These are phyloP conservation scores for Paguma larvata DNA, from an alignment of 2,797 vertebrate genomes.

Conservation along the genomic window DNA sequence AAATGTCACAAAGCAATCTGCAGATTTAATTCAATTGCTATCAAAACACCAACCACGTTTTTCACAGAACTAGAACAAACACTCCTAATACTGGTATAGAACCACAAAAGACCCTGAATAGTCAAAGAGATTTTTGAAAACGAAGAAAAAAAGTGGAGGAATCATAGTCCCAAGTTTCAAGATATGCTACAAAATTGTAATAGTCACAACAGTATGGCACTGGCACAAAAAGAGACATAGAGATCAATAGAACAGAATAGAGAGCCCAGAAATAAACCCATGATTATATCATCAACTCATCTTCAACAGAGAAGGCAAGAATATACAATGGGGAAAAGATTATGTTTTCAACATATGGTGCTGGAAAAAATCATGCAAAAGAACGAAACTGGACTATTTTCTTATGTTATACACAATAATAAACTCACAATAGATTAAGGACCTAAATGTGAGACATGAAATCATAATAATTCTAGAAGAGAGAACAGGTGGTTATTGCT, in stretches of 20 bases:
- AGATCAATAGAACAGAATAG: neutral
- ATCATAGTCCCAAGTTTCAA: neutral
- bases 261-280: neutral
- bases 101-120: neutral
- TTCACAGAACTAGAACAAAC: neutral
- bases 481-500: neutral
- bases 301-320: neutral
- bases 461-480: neutral
- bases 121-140: neutral
- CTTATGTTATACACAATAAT: neutral
- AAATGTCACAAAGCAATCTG: neutral
- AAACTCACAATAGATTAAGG: neutral
- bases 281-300: neutral
- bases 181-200: neutral
- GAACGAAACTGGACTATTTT: neutral
- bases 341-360: neutral
- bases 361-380: neutral
- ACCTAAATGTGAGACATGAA: neutral
- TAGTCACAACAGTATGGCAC: neutral
- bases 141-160: neutral
- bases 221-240: neutral
- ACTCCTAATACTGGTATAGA: neutral
- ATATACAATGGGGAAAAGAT: neutral
- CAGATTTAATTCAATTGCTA: neutral
- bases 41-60: neutral